These are phyloP conservation scores for Archilochus colubris DNA, from an alignment of 2,113 vertebrate genomes.

Conservation along the genomic window DNA sequence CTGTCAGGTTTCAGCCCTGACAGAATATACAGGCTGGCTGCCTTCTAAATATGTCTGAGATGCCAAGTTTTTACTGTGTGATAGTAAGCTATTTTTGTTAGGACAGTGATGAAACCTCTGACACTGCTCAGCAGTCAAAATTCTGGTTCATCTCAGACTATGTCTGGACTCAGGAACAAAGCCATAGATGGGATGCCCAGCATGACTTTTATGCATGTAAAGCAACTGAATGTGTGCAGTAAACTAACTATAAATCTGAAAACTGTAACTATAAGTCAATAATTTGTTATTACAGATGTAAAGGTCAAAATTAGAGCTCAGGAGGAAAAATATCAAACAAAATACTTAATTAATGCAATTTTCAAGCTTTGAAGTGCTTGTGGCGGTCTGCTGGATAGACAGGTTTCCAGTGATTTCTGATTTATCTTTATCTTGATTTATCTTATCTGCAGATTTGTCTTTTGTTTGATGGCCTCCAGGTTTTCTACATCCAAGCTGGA, in stretches of 20 bases:
- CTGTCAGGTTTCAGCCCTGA: not conserved
- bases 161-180: not conserved
- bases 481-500: not conserved
- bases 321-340: not conserved
- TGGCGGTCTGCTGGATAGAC: not conserved
- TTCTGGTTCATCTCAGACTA: not conserved
- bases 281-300: not conserved
- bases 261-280: not conserved
- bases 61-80: not conserved
- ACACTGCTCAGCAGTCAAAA: not conserved
- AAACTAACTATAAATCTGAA: not conserved
- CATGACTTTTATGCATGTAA: not conserved
- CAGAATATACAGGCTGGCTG: not conserved
- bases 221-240: not conserved
- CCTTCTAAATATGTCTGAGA: not conserved
- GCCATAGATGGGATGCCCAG: not conserved
- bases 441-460: not conserved
- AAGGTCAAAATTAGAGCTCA: not conserved
- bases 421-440: not conserved
- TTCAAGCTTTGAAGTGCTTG: not conserved
- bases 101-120: not conserved
- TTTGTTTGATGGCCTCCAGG: not conserved
- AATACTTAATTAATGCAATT: not conserved
- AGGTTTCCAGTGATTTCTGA: not conserved
- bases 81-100: not conserved